A percentile compares a stretch with the other conserved stretches of the same genome.
These are phyloP conservation scores for Lasioglossum zephyrum DNA, from an alignment of 2,888 invertebrate genomes.

Conservation along the genomic window DNA sequence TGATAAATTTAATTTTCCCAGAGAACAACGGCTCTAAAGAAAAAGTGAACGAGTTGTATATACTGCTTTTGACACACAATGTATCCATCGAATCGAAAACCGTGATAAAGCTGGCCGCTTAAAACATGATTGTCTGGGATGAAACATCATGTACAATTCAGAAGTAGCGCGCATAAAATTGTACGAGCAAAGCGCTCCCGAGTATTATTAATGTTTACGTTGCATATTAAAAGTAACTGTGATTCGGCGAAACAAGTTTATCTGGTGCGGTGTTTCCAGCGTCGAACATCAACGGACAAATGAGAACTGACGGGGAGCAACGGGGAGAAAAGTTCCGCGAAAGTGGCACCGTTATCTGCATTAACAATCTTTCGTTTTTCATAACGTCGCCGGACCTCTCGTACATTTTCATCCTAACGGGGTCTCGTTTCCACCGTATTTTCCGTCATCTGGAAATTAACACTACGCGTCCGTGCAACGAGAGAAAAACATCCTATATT, in stretches of 20 bases:
- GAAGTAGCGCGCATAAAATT: not conserved
- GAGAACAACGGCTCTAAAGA: too few relatives aligned
- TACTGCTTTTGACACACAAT: not conserved
- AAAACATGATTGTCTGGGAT: not conserved
- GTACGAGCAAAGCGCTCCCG: not conserved
- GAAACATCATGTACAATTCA: not conserved
- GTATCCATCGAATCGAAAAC: not conserved
- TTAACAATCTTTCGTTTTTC: not conserved
- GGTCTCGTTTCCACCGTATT: constrained; percentile 27
- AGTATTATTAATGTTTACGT: not conserved
- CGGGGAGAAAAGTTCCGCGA: not conserved
- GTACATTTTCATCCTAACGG: constrained; percentile 33
- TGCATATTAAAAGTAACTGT: not conserved
- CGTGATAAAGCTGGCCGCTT: not conserved
- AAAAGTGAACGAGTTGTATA: not conserved
- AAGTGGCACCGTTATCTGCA: not conserved
- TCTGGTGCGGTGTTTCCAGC: not conserved
- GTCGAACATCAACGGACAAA: not conserved
- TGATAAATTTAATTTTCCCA: too few relatives aligned
- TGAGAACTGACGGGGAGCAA: not conserved
- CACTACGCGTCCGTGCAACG: not conserved
- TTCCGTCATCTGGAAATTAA: constrained; percentile 30
- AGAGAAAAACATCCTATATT: not conserved
- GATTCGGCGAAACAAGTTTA: not conserved
- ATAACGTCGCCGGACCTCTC: not conserved